Evolutionary conservation across 2,888 invertebrate genomes (phyloP).

Genomic region (Microdon myrmicae): DNA sequence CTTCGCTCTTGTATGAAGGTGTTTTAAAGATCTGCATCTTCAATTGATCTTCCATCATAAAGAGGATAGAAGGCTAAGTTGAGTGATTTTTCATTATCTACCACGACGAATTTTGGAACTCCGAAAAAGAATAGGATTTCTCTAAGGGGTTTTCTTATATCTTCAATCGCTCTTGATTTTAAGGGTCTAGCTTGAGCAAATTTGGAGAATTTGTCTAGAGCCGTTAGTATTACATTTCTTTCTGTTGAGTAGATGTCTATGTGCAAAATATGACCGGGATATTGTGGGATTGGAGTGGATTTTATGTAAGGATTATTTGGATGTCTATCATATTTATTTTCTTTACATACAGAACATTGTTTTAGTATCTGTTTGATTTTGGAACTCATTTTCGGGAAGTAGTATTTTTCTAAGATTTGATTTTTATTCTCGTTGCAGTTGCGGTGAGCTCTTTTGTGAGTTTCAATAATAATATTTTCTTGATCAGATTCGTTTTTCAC

Average conservation of each 20-base stretch:
- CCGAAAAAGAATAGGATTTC: conserved; percentile 30
- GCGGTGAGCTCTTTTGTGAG: conserved; percentile 24
- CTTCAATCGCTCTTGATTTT: conserved; percentile 17
- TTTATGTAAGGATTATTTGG: conserved; percentile 14
- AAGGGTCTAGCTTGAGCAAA: conserved; percentile 18
- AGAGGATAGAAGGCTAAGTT: conserved; percentile 18
- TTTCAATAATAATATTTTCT: conserved; percentile 17
- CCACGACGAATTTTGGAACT: conserved; percentile 29
- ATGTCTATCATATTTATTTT: conserved; percentile 22
- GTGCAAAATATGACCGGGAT: conserved; percentile 20
- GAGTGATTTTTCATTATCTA: conserved; percentile 37
- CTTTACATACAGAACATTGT: conserved; percentile 11
- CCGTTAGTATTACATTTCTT: conserved; percentile 22
- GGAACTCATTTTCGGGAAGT: conserved; percentile 14
- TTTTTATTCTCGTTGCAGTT: conserved; percentile 20
- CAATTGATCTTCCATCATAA: conserved; percentile 17
- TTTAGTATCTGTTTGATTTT: conserved; percentile 11
- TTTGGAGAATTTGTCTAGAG: conserved; percentile 40
- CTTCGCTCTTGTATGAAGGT: conserved; percentile 17
- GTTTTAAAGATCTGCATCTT: conserved; percentile 17
- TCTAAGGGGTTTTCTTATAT: conserved; percentile 29
- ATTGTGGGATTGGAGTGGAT: conserved; percentile 19
- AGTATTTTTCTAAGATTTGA: conserved; percentile 20
- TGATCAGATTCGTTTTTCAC: conserved; percentile 20
- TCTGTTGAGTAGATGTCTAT: conserved; percentile 24